Conservation (phyloP, 2,113 vertebrate species). For the Heterocephalus glaber region DNA sequence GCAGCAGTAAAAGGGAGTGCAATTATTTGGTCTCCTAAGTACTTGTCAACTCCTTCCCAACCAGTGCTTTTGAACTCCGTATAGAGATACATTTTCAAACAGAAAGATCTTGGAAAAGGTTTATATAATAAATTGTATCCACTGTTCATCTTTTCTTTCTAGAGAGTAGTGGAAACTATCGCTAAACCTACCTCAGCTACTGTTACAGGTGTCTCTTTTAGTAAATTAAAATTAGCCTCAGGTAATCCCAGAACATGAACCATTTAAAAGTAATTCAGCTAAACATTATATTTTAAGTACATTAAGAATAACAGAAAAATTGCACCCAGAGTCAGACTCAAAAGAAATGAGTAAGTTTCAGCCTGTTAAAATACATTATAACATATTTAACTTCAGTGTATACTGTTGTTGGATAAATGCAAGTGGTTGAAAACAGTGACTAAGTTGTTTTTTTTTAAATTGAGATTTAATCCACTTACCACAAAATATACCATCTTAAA, state of each 20-base stretch:
- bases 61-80: background rate
- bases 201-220: background rate
- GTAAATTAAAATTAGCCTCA: background rate
- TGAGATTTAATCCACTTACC: background rate
- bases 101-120: background rate
- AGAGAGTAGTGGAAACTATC: background rate
- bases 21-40: background rate
- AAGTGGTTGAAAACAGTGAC: background rate
- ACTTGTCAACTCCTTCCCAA: background rate
- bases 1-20: background rate
- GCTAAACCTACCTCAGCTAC: background rate
- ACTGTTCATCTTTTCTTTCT: background rate
- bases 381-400: background rate
- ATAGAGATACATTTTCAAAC: background rate
- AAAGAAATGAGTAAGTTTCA: background rate
- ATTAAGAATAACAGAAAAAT: constrained; percentile 7
- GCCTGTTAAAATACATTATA: background rate
- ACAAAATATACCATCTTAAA: background rate
- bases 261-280: background rate
- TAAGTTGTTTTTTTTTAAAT: background rate
- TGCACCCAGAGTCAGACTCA: background rate
- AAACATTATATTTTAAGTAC: background rate
- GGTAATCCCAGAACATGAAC: background rate
- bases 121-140: background rate
- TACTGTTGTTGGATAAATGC: background rate